Conservation (phyloP, 1,140 invertebrate species). For the Cyrtorhinus lividipennis region DNA sequence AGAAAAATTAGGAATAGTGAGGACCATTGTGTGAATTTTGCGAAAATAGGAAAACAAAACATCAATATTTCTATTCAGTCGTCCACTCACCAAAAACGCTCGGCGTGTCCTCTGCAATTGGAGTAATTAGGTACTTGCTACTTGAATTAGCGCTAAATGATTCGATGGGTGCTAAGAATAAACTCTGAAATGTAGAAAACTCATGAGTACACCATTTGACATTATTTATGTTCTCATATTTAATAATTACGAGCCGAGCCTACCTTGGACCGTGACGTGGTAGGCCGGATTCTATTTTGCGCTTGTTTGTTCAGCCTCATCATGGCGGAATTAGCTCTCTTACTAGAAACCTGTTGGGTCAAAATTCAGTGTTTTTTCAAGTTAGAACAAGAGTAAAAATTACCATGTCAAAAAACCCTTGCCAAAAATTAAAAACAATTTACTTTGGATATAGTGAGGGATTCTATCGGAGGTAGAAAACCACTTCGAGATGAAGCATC, state of each 20-base stretch:
- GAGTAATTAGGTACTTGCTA: neutral
- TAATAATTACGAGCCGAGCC: no score
- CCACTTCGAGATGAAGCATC: neutral
- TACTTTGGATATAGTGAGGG: neutral
- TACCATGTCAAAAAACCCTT: no score
- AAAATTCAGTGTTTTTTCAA: neutral
- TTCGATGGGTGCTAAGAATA: neutral
- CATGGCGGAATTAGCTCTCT: constrained; percentile 6
- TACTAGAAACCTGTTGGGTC: neutral
- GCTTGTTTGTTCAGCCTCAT: constrained; percentile 8
- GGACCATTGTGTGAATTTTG: neutral
- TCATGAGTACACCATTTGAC: no score
- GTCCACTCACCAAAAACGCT: neutral
- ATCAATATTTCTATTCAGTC: no score
- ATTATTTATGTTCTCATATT: no score
- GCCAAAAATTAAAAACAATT: neutral
- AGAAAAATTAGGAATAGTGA: neutral
- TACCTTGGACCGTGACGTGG: constrained; percentile 7
- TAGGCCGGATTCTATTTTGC: neutral
- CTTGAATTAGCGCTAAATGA: neutral
- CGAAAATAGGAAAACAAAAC: no score
- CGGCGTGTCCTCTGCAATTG: neutral
- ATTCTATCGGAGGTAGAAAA: constrained; percentile 13
- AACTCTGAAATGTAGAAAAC: neutral
- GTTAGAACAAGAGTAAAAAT: neutral